phyloP scores from a whole-genome alignment of 2,113 vertebrate species.

The Toxotes chatareus region DNA sequence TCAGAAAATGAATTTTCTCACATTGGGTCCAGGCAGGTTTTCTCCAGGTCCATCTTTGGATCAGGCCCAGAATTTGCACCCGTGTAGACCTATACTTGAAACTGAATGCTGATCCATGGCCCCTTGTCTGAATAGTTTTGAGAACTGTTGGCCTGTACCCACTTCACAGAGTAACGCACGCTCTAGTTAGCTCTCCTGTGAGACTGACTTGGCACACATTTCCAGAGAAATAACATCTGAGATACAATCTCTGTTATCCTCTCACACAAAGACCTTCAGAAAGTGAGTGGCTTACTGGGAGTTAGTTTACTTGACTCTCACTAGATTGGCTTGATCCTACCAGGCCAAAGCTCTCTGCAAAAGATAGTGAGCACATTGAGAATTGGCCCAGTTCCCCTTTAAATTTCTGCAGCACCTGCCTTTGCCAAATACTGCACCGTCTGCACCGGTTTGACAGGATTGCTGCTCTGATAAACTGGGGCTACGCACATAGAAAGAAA shows the following conservation, averaged over 20 bases:
- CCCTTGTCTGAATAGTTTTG: background rate
- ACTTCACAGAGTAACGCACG: background rate
- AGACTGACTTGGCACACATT: background rate
- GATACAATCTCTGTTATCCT: conserved; percentile 38
- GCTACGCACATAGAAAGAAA: conserved; percentile 27
- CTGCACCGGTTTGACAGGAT: background rate
- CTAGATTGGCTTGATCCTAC: conserved; percentile 55
- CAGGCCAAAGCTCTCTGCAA: conserved; percentile 44
- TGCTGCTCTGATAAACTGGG: conserved; percentile 26
- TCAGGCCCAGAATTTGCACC: too few relatives aligned
- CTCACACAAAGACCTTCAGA: conserved; percentile 26
- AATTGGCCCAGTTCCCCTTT: conserved; percentile 23
- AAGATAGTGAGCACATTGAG: conserved; percentile 39
- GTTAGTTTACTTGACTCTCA: conserved; percentile 20
- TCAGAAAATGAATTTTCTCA: background rate
- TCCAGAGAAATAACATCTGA: background rate
- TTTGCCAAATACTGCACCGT: conserved; percentile 26
- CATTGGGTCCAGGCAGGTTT: background rate
- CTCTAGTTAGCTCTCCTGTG: background rate
- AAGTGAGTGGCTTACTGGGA: background rate
- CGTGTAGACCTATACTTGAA: background rate
- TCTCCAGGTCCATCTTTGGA: too few relatives aligned
- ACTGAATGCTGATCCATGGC: background rate
- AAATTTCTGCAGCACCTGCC: conserved; percentile 41
- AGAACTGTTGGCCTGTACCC: background rate